Conservation (phyloP, 2,113 vertebrate species). For the Apodemus speciosus region DNA sequence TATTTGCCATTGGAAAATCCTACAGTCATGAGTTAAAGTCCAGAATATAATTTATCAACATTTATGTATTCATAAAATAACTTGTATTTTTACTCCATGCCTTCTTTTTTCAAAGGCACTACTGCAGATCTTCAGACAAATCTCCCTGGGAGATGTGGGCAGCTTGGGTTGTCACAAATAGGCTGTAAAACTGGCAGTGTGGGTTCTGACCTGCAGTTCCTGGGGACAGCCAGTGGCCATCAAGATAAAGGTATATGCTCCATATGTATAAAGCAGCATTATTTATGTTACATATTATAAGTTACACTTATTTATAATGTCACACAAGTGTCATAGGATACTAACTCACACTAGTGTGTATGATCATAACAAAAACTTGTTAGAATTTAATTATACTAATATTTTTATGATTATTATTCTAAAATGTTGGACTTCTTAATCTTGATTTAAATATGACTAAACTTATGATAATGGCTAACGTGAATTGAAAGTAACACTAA, state of each 20-base stretch:
- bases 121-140: conserved; percentile 83
- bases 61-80: conserved; percentile 35
- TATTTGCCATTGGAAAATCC: not conserved
- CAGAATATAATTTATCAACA: not conserved
- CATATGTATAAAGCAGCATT: not conserved
- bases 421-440: conserved; percentile 55
- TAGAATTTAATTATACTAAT: conserved; percentile 44
- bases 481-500: conserved; percentile 16
- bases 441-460: conserved; percentile 27
- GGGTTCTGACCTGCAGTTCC: conserved; percentile 88
- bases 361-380: not conserved
- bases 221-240: conserved; percentile 83
- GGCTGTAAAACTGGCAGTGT: conserved; percentile 89
- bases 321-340: not conserved
- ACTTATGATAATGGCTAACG: conserved; percentile 25
- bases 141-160: conserved; percentile 81
- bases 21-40: not conserved
- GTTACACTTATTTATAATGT: not conserved
- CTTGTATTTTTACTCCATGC: not conserved
- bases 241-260: conserved; percentile 87
- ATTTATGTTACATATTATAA: not conserved
- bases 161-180: conserved; percentile 77
- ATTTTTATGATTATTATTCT: conserved; percentile 24
- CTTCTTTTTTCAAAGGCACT: conserved; percentile 75
- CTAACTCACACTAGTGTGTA: conserved; percentile 26